A percentile compares a stretch with the other conserved stretches of the same genome.
phyloP scores from a whole-genome alignment of 1,140 invertebrate genomes.

The Adoxophyes honmai region DNA sequence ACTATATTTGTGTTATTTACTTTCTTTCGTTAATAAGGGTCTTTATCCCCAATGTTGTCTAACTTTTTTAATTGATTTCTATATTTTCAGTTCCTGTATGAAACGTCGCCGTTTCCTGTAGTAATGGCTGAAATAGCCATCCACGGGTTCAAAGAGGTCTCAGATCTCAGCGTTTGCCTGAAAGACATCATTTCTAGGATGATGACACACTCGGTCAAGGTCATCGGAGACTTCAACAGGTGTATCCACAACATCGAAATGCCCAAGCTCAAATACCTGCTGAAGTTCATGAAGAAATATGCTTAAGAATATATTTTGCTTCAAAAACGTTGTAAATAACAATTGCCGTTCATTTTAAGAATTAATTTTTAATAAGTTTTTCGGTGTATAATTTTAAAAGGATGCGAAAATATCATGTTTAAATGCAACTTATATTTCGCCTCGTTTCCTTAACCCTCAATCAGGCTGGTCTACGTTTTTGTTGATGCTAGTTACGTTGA shows the following conservation, averaged over 20 bases:
- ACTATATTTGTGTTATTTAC: too few relatives aligned
- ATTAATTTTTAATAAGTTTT: too few relatives aligned
- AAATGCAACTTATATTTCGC: too few relatives aligned
- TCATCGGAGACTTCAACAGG: constrained; percentile 68
- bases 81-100: constrained; percentile 65
- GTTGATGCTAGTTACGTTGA: too few relatives aligned
- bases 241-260: constrained; percentile 72
- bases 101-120: constrained; percentile 68
- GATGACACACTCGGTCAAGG: constrained; percentile 72
- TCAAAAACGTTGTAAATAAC: too few relatives aligned
- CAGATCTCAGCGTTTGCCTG: constrained; percentile 62
- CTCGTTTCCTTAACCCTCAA: too few relatives aligned
- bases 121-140: constrained; percentile 73
- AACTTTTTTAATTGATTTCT: background rate
- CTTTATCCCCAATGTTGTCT: too few relatives aligned
- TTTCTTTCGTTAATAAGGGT: too few relatives aligned
- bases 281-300: constrained; percentile 73
- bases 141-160: constrained; percentile 70
- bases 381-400: too few relatives aligned
- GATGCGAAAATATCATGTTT: too few relatives aligned
- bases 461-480: too few relatives aligned
- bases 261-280: constrained; percentile 67
- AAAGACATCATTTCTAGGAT: constrained; percentile 70
- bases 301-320: constrained; percentile 27
- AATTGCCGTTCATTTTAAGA: too few relatives aligned